Conservation (phyloP, 2,888 invertebrate species). For the Melanchra persicariae region DNA sequence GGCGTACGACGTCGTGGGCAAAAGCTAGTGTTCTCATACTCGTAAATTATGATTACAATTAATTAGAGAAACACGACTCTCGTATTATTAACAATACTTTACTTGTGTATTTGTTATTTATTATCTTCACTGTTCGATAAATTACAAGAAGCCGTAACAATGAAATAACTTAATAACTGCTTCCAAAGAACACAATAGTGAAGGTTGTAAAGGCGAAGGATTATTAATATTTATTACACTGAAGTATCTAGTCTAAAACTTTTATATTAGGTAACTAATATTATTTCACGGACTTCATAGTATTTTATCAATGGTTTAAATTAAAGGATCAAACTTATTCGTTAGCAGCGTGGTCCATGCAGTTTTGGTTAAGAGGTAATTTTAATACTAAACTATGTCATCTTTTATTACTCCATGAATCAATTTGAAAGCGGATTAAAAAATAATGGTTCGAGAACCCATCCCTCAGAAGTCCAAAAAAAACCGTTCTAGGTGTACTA, state of each 20-base stretch:
- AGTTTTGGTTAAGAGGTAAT: too few species aligned
- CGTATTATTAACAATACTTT: background rate
- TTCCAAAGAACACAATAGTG: slow-evolving; percentile 9
- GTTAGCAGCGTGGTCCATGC: too few species aligned
- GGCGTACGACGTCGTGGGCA: too few species aligned
- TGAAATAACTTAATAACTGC: slow-evolving; percentile 18
- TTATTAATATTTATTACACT: slow-evolving; percentile 29
- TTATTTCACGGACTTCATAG: slow-evolving; percentile 11
- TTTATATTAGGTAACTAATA: background rate
- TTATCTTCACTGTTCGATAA: background rate
- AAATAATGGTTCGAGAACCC: too few species aligned
- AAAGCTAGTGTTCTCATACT: too few species aligned
- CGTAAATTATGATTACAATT: too few species aligned
- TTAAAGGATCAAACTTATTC: too few species aligned
- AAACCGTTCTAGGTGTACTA: too few species aligned
- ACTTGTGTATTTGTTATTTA: background rate
- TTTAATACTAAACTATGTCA: too few species aligned
- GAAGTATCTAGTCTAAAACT: slow-evolving; percentile 3
- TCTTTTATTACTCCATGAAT: too few species aligned
- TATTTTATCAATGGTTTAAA: slow-evolving; percentile 3
- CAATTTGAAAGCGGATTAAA: too few species aligned
- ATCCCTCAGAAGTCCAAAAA: too few species aligned
- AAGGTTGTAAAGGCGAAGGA: slow-evolving; percentile 6
- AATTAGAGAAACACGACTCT: background rate
- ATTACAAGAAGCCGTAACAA: background rate